These are phyloP conservation scores for Crotalus tigris DNA, from an alignment of 2,113 vertebrate genomes.

Conservation along the genomic window DNA sequence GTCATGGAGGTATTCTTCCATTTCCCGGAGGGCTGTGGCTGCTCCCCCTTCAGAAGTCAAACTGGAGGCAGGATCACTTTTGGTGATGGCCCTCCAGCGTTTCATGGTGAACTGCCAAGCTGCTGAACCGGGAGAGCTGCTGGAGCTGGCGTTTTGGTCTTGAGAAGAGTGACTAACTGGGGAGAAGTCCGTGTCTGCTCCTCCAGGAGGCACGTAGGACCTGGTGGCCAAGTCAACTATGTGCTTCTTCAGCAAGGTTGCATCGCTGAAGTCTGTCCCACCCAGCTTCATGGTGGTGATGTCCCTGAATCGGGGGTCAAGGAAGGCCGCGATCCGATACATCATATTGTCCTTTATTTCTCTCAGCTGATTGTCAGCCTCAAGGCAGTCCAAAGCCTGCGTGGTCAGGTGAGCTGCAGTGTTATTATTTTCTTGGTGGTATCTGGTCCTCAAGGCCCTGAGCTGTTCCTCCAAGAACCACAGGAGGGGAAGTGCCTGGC, in stretches of 20 bases:
- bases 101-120: conserved; percentile 25
- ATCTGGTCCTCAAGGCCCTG: background rate
- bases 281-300: conserved; percentile 28
- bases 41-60: background rate
- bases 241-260: background rate
- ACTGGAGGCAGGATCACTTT: background rate
- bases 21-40: background rate
- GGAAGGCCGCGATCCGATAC: background rate
- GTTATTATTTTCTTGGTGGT: conserved; percentile 8
- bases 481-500: conserved; percentile 10
- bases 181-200: background rate
- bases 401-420: background rate
- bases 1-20: conserved; percentile 20
- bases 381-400: background rate
- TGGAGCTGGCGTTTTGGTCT: background rate
- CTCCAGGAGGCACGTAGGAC: conserved; percentile 5
- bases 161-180: background rate
- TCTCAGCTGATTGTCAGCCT: background rate
- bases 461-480: conserved; percentile 25
- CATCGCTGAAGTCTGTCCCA: background rate
- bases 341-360: background rate
- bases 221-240: background rate
- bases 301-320: conserved; percentile 26
- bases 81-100: conserved; percentile 15
- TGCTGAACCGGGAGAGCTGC: background rate